A percentile compares a stretch with the other conserved stretches of the same genome.
Evolutionary conservation across 1,140 invertebrate genomes (phyloP).

Genomic region (Chelonus insularis): DNA sequence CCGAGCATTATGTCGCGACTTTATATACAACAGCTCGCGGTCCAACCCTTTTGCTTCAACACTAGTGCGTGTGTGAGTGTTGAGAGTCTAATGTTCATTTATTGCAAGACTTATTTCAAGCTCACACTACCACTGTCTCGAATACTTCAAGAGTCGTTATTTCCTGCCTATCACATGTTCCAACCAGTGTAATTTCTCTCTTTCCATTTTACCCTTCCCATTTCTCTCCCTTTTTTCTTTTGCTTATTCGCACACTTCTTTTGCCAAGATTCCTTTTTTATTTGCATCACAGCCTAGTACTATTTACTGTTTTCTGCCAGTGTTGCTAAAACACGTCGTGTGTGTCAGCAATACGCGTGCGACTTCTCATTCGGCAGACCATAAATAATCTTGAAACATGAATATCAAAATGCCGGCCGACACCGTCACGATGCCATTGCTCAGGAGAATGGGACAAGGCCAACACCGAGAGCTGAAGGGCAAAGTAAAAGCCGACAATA

Average conservation of each 20-base stretch:
- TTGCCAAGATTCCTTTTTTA: no score
- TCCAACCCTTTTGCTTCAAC: background rate
- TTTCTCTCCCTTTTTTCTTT: background rate
- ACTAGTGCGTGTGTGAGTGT: background rate
- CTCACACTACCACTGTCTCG: no score
- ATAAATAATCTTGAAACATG: constrained; percentile 37
- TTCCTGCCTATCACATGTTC: no score
- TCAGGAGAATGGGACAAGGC: background rate
- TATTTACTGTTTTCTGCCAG: background rate
- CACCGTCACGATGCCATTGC: background rate
- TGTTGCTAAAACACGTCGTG: background rate
- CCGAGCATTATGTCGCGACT: constrained; percentile 17
- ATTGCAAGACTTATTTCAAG: no score
- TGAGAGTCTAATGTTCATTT: no score
- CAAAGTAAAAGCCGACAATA: background rate
- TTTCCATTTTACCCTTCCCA: no score
- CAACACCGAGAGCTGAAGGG: background rate
- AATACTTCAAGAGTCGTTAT: no score
- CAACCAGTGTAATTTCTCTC: no score
- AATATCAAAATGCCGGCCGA: constrained; percentile 28
- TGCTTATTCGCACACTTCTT: no score
- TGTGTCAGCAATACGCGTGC: constrained; percentile 30
- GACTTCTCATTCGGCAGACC: constrained; percentile 33
- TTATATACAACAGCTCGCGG: background rate
- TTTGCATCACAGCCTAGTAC: no score